Conservation (phyloP, 1,140 invertebrate genomes). For the Leptestheria dahalacensis region DNA sequence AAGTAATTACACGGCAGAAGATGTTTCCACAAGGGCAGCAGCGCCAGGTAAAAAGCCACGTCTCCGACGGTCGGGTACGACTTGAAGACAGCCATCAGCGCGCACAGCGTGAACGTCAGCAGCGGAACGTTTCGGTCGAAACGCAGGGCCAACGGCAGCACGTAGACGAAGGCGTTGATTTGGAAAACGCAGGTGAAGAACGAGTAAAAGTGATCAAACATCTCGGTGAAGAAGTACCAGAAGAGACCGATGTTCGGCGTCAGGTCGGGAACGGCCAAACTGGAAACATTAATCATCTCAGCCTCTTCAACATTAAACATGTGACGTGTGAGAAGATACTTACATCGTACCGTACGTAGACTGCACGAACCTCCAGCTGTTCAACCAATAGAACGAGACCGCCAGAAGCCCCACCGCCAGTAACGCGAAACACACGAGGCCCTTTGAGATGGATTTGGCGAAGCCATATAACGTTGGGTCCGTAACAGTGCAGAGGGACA, state of each 20-base stretch:
- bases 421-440: constrained; percentile 22
- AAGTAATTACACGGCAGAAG: constrained; percentile 64
- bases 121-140: constrained; percentile 75
- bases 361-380: constrained; percentile 54
- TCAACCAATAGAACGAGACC: constrained; percentile 31
- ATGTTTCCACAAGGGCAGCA: constrained; percentile 83
- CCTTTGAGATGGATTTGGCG: constrained; percentile 19
- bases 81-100: constrained; percentile 81
- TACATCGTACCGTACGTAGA: constrained; percentile 74
- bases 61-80: constrained; percentile 94
- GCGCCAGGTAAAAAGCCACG: constrained; percentile 75
- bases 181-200: constrained; percentile 95
- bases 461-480: constrained; percentile 16
- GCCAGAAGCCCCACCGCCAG: constrained; percentile 25
- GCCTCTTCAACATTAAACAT: too few species aligned
- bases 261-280: constrained; percentile 73
- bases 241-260: constrained; percentile 94
- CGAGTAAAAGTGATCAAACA: constrained; percentile 95
- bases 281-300: constrained; percentile 27
- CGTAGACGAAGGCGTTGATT: constrained; percentile 85
- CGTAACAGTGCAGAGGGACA: constrained; percentile 35
- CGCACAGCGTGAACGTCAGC: constrained; percentile 64
- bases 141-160: constrained; percentile 70
- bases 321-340: too few species aligned
- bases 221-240: constrained; percentile 99